Conservation (phyloP, 2,888 invertebrate species). For the Hymenopus coronatus region DNA sequence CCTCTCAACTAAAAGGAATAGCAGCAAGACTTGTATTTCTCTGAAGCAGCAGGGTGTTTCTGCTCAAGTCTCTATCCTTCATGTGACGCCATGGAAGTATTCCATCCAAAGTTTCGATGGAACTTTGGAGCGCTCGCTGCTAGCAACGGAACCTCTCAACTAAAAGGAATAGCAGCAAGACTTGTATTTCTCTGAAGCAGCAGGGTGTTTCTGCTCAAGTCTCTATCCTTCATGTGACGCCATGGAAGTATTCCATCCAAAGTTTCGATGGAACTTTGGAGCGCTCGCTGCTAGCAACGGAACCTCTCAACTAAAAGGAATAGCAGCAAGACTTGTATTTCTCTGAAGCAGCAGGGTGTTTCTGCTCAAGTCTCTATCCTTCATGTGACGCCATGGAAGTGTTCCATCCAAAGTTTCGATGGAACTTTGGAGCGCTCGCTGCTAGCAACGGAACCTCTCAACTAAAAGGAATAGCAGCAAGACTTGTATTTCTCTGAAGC, state of each 20-base stretch:
- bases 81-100: too few species aligned
- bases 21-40: background rate
- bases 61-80: too few species aligned
- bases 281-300: background rate
- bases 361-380: too few species aligned
- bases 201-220: background rate
- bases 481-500: background rate
- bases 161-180: background rate
- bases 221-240: too few species aligned
- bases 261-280: too few species aligned
- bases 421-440: background rate
- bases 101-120: too few species aligned
- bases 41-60: background rate
- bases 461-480: background rate
- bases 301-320: background rate
- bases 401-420: too few species aligned
- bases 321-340: background rate
- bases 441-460: background rate
- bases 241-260: too few species aligned
- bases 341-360: background rate
- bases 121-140: background rate
- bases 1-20: background rate
- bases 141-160: background rate
- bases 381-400: too few species aligned
- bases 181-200: background rate